Percentiles rank a stretch among this genome's conserved stretches.
These are phyloP conservation scores for Ruditapes philippinarum DNA, from an alignment of 1,140 invertebrate genomes.

Conservation along the genomic window DNA sequence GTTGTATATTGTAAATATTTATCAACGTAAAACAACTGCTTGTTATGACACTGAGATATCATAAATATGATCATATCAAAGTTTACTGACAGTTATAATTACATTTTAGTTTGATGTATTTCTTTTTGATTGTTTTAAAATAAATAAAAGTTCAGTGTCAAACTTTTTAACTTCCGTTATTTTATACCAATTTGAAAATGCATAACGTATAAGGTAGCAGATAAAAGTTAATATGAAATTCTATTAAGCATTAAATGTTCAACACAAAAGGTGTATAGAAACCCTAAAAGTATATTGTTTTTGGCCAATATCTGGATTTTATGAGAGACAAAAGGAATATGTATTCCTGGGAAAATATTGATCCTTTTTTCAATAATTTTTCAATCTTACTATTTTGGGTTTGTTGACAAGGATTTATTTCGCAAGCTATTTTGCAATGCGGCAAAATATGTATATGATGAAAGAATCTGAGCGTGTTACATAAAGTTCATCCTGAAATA, in stretches of 20 bases:
- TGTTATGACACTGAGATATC: constrained; percentile 6
- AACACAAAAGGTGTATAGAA: neutral
- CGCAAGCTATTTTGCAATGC: neutral
- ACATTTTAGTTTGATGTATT: constrained; percentile 2
- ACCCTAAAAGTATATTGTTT: neutral
- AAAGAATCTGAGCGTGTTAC: neutral
- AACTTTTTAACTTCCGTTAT: constrained; percentile 15
- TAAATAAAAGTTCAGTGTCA: constrained; percentile 27
- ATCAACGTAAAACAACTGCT: neutral
- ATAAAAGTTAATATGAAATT: neutral
- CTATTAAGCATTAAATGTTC: neutral
- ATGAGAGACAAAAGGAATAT: neutral
- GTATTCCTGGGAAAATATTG: constrained; percentile 6
- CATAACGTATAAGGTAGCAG: constrained; percentile 1
- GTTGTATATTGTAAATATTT: neutral
- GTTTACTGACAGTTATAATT: constrained; percentile 12
- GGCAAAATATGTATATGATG: constrained; percentile 5
- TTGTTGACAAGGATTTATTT: neutral
- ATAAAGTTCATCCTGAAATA: neutral
- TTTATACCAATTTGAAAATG: constrained; percentile 36
- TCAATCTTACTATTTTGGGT: constrained; percentile 25
- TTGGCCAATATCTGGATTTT: constrained; percentile 30
- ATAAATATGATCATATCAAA: constrained; percentile 19
- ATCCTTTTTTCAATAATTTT: neutral
- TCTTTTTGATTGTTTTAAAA: no score